Conservation (phyloP, 2,888 invertebrate species). For the Callyntrura sp. region DNA sequence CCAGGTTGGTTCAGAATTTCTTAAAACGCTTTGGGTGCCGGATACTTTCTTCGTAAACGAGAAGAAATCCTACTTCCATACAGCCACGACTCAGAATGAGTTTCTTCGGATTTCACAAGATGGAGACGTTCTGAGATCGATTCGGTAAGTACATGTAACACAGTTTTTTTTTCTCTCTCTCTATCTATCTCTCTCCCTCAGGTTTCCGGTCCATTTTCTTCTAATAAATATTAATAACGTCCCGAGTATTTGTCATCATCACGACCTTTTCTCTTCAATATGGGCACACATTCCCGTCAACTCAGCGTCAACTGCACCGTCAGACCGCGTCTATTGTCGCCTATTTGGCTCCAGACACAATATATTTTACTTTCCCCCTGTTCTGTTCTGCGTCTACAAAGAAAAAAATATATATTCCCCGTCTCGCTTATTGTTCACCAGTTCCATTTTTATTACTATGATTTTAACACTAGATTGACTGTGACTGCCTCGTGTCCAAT, state of each 20-base stretch:
- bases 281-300: neutral
- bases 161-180: slow-evolving; percentile 11
- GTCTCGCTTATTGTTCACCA: neutral
- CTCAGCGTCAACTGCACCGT: neutral
- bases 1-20: slow-evolving; percentile 96
- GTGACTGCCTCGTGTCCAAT: slow-evolving; percentile 84
- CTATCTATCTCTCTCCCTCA: neutral
- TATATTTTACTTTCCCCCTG: neutral
- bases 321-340: neutral
- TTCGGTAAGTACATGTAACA: slow-evolving; percentile 91
- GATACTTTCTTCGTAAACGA: slow-evolving; percentile 99
- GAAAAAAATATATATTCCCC: neutral
- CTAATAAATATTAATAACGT: neutral
- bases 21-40: slow-evolving; percentile 98
- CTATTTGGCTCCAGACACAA: too few relatives aligned
- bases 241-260: too few relatives aligned
- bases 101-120: slow-evolving; percentile 98
- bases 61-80: slow-evolving; percentile 99
- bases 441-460: slow-evolving; percentile 42
- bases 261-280: too few relatives aligned
- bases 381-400: neutral
- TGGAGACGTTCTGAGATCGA: slow-evolving; percentile 97
- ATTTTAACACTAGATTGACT: slow-evolving; percentile 82
- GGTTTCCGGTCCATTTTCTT: neutral
- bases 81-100: slow-evolving; percentile 99